Evolutionary conservation across 2,888 invertebrate genomes (phyloP).

Genomic region (Miltochrista miniata): DNA sequence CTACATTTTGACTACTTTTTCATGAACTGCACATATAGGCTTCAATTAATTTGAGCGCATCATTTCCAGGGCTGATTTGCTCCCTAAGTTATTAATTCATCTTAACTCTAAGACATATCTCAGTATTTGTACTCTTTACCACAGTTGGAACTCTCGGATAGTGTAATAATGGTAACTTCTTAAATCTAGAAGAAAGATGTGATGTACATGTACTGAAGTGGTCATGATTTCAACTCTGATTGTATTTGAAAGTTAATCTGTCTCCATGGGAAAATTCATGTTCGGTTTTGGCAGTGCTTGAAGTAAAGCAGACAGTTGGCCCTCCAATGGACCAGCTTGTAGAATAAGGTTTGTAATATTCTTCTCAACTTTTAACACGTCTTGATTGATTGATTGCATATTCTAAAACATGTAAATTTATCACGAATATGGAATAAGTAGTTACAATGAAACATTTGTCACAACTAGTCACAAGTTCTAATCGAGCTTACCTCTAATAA

Average conservation of each 20-base stretch:
- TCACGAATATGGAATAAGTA: background rate
- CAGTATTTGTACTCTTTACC: too few species aligned
- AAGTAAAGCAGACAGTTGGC: constrained; percentile 59
- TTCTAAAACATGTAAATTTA: constrained; percentile 48
- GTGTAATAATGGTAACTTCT: too few species aligned
- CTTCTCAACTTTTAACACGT: constrained; percentile 66
- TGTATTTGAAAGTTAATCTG: constrained; percentile 41
- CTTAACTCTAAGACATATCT: too few species aligned
- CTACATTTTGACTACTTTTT: too few species aligned
- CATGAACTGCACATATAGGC: too few species aligned
- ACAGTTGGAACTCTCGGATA: too few species aligned
- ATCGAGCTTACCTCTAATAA: constrained; percentile 58
- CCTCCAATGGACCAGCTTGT: constrained; percentile 66
- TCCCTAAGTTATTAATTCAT: too few species aligned
- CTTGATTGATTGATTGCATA: constrained; percentile 72
- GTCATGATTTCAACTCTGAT: too few species aligned
- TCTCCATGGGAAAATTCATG: constrained; percentile 59
- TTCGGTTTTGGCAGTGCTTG: constrained; percentile 63
- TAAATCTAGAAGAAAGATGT: too few species aligned
- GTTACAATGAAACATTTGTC: background rate
- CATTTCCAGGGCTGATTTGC: too few species aligned
- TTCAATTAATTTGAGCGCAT: too few species aligned
- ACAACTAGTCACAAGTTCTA: background rate
- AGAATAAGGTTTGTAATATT: constrained; percentile 62
- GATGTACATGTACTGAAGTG: too few species aligned